Base-by-base conservation (phyloP, 2,888 invertebrate genomes). In the Strigamia transsilvanica region DNA sequence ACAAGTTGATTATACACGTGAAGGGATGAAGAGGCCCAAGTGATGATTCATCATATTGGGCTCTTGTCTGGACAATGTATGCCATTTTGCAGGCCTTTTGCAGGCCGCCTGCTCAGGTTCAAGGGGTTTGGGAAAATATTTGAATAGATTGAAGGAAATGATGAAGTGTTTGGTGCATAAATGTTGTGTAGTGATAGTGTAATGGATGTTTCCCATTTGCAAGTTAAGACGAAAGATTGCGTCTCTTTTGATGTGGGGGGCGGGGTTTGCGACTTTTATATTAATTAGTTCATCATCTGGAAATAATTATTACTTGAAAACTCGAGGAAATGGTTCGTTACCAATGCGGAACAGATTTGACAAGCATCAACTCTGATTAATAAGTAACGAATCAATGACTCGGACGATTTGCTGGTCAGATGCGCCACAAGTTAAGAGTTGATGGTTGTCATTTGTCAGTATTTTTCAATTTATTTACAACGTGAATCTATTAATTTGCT, bases 91-190 rank as follows among this genome's bases (percentile, higher is more conserved):
- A 56, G 56, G 18, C 18, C 61, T 66, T 66, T 21, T 18, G 61
- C 61, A 21, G 18, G 21, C 23, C 23, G 0, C 23, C 23, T 18
- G 61, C 18, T 23, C 18, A 66, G 13, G 61, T 66, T 73, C 73
- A 73, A 73, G 73, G 32, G 73, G 27, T 73, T 73, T 66, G 61
- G 32, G 73, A 27, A 73, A 73, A 73, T 73, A 32, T 73, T 73
- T 73, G 27, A 9, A 18, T 18, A 18, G 18, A 56, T n/a, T n/a
- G 15, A 18, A 32, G 73, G 73, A 73, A 73, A 73, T 27, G 73
- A 73, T 73, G 27, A 27, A 73, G 73, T 73, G 73, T 73, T 66
- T 73, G 73, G 27, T 73, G 56, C 5, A 32, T 73, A 73, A 73
- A 27, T 38, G 13, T 32, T 15, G 27, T 9, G 73, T 32, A 21